phyloP scores from a whole-genome alignment of 2,888 invertebrate genomes.

The Plagiodera versicolora region DNA sequence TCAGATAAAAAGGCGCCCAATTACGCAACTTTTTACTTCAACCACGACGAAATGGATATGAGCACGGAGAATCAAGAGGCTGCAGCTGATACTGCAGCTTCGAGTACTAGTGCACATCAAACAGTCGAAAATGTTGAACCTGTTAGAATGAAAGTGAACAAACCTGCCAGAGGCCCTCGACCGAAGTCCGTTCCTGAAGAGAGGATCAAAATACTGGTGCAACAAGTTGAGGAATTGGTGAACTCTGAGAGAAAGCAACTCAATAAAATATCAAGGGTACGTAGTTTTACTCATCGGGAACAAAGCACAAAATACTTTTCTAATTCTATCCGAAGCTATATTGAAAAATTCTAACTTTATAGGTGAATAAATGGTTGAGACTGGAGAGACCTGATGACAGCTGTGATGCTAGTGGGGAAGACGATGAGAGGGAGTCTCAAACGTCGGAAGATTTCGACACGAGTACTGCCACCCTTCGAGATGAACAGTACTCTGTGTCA shows the following conservation, averaged over 20 bases:
- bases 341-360: background rate
- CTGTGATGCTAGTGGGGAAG: slow-evolving; percentile 89
- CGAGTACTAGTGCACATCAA: slow-evolving; percentile 69
- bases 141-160: slow-evolving; percentile 7
- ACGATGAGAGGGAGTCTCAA: slow-evolving; percentile 76
- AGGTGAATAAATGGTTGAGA: slow-evolving; percentile 70
- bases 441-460: slow-evolving; percentile 78
- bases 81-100: slow-evolving; percentile 49
- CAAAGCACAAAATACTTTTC: too few relatives aligned
- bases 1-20: slow-evolving; percentile 80
- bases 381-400: slow-evolving; percentile 69
- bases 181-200: slow-evolving; percentile 44
- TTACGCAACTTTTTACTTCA: slow-evolving; percentile 82
- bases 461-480: slow-evolving; percentile 70
- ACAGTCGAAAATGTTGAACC: background rate
- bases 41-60: slow-evolving; percentile 84
- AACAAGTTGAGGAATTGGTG: slow-evolving; percentile 80
- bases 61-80: slow-evolving; percentile 63
- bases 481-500: slow-evolving; percentile 43
- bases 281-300: background rate
- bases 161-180: slow-evolving; percentile 38
- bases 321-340: too few relatives aligned
- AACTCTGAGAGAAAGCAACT: slow-evolving; percentile 53
- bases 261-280: slow-evolving; percentile 62
- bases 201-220: slow-evolving; percentile 65